Conservation (phyloP, 2,888 invertebrate species). For the Scaptomyza tumidula region DNA sequence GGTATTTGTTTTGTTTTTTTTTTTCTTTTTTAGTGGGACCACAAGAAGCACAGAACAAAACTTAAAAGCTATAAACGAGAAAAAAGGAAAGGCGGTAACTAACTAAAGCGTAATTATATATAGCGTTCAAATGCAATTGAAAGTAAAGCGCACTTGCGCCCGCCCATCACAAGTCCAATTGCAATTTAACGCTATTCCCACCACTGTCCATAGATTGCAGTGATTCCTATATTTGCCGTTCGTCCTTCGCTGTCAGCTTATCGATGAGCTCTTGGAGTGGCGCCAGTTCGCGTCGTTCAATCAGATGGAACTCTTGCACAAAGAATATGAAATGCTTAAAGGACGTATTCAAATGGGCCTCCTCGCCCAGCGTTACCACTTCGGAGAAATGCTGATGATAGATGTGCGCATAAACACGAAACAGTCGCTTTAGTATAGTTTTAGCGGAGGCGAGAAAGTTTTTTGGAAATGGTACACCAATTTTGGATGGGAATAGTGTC, state of each 20-base stretch:
- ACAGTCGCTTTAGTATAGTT: constrained; percentile 98
- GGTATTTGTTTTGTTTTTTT: constrained; percentile 42
- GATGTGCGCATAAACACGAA: constrained; percentile 99
- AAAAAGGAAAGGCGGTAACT: constrained; percentile 68
- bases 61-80: constrained; percentile 68
- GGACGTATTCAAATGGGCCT: constrained; percentile 99
- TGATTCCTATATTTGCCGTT: constrained; percentile 88
- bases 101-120: constrained; percentile 73
- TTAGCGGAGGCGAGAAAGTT: constrained; percentile 98
- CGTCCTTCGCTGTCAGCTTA: constrained; percentile 95
- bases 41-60: constrained; percentile 69
- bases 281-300: constrained; percentile 97
- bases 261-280: constrained; percentile 99
- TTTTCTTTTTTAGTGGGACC: constrained; percentile 50
- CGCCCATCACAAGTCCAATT: constrained; percentile 71
- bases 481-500: constrained; percentile 98
- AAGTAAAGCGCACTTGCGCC: constrained; percentile 37
- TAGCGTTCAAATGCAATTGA: constrained; percentile 49
- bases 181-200: constrained; percentile 51
- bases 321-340: constrained; percentile 99
- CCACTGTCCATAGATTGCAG: constrained; percentile 53
- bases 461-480: constrained; percentile 99
- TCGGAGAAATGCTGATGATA: constrained; percentile 99
- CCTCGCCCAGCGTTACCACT: constrained; percentile 98
- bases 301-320: constrained; percentile 97